Evolutionary conservation across 2,888 invertebrate genomes (phyloP).

Genomic region (Parascotia fuliginaria): DNA sequence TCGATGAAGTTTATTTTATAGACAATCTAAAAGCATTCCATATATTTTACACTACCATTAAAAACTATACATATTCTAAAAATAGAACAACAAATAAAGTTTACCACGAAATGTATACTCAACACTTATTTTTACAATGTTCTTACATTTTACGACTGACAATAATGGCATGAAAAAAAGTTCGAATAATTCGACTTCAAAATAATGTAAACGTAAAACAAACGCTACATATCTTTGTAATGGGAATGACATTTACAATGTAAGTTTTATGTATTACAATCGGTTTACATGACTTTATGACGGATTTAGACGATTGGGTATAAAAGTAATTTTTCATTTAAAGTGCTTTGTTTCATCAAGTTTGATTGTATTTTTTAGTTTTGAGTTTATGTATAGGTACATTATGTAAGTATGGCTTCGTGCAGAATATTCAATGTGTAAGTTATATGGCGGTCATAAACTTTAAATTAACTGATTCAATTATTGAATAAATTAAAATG

Average conservation of each 20-base stretch:
- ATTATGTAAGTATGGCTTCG: too few relatives aligned
- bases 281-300: constrained; percentile 18
- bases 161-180: constrained; percentile 10
- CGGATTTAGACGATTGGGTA: constrained; percentile 1
- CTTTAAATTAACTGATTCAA: too few relatives aligned
- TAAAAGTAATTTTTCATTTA: background rate
- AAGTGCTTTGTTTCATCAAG: background rate
- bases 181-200: constrained; percentile 14
- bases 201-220: constrained; percentile 19
- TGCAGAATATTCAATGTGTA: too few relatives aligned
- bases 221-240: constrained; percentile 20
- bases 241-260: constrained; percentile 13
- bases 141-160: constrained; percentile 8
- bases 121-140: constrained; percentile 3
- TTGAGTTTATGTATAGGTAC: too few relatives aligned
- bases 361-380: too few relatives aligned
- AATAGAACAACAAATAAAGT: constrained; percentile 4
- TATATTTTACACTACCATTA: background rate
- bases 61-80: background rate
- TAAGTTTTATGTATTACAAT: constrained; percentile 17
- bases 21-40: too few relatives aligned
- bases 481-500: too few relatives aligned
- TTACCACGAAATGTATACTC: constrained; percentile 6
- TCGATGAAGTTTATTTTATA: too few relatives aligned
- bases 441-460: too few relatives aligned